Evolutionary conservation across 2,797 vertebrate species (phyloP).

Genomic region (Acanthurus tractus): DNA sequence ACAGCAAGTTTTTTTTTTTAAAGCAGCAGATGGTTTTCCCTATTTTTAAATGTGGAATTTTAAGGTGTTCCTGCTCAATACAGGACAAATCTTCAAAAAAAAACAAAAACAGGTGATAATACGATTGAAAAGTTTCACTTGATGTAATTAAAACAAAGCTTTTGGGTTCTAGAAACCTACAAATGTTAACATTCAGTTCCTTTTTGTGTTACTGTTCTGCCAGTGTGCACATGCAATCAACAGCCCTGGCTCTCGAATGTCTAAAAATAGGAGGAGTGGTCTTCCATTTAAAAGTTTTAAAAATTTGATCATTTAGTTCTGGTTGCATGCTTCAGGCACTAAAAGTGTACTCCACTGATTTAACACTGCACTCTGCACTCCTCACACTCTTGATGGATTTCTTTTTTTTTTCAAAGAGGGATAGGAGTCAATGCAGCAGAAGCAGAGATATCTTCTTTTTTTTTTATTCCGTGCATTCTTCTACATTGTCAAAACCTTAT

Average conservation of each 20-base stretch:
- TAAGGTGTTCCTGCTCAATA: slow-evolving; percentile 17
- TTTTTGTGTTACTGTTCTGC: no score
- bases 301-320: neutral
- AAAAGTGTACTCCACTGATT: no score
- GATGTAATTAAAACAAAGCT: slow-evolving; percentile 1
- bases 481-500: neutral
- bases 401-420: neutral
- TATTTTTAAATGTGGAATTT: slow-evolving; percentile 10
- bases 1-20: slow-evolving; percentile 28
- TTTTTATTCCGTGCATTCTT: neutral
- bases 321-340: no score
- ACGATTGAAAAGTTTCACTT: neutral
- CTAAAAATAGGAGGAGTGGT: neutral
- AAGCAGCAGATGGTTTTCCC: slow-evolving; percentile 47
- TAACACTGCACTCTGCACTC: no score
- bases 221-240: neutral
- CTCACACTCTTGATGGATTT: neutral
- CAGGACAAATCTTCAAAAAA: slow-evolving; percentile 6
- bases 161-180: neutral
- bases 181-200: neutral
- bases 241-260: neutral
- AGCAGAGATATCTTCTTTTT: neutral
- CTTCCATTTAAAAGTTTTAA: neutral
- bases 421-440: neutral
- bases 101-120: slow-evolving; percentile 12